Percentiles rank a stretch among this genome's conserved stretches.
Evolutionary conservation across 2,888 invertebrate genomes (phyloP).

Genomic region (Periphyllus acericola): DNA sequence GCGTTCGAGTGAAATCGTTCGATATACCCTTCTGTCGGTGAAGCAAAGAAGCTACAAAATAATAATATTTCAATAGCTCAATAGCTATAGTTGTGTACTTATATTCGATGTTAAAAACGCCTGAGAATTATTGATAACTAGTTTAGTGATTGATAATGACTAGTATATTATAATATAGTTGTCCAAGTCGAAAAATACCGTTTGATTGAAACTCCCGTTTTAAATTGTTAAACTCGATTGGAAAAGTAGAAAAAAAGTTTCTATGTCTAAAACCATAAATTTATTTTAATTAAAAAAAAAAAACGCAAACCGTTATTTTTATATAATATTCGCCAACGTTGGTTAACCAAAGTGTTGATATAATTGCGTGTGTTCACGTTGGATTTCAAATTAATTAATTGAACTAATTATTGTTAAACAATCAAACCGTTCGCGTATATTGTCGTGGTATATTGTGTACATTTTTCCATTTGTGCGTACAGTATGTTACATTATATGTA

Average conservation of each 20-base stretch:
- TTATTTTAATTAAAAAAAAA: background rate
- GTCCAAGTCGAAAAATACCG: background rate
- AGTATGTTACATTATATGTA: background rate
- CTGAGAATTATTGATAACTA: background rate
- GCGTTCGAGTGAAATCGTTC: background rate
- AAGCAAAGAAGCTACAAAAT: background rate
- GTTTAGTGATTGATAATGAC: background rate
- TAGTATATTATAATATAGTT: background rate
- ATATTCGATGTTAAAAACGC: background rate
- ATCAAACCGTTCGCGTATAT: background rate
- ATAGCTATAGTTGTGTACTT: background rate
- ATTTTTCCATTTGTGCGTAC: background rate
- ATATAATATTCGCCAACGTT: background rate
- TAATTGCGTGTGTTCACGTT: constrained; percentile 13
- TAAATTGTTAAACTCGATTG: background rate
- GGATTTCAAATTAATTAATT: constrained; percentile 26
- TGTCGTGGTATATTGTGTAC: background rate
- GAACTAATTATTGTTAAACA: constrained; percentile 6
- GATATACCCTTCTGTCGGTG: background rate
- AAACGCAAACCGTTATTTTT: background rate
- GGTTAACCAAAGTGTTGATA: background rate
- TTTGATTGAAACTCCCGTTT: background rate
- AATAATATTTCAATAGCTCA: too few relatives aligned
- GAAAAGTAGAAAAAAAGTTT: background rate
- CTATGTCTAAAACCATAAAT: background rate